phyloP scores from a whole-genome alignment of 2,113 vertebrate genomes.

The Ceyx melanurus region DNA sequence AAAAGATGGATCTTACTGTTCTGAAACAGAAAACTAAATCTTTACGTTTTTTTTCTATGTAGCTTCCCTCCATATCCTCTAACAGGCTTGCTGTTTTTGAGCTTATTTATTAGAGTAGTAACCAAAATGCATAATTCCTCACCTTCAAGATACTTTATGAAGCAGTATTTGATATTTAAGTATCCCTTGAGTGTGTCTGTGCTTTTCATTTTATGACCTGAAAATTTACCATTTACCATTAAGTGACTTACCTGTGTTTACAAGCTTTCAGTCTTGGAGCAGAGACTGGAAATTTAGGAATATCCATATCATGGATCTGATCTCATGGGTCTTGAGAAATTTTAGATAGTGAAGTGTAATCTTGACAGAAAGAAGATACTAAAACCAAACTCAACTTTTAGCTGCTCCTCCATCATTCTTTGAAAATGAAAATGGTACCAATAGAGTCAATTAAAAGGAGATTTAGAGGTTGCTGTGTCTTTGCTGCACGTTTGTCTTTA shows the following conservation, averaged over 20 bases:
- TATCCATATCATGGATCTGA: not conserved
- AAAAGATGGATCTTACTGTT: not conserved
- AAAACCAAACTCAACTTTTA: not conserved
- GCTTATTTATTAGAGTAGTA: not conserved
- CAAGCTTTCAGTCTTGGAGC: not conserved
- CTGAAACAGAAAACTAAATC: not conserved
- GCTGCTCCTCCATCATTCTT: not conserved
- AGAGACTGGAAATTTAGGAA: not conserved
- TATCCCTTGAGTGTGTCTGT: not conserved
- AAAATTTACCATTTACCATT: not conserved
- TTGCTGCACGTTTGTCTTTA: not conserved
- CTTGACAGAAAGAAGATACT: not conserved
- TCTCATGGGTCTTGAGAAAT: not conserved
- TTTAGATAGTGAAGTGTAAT: not conserved
- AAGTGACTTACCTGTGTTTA: not conserved
- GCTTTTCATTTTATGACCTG: not conserved
- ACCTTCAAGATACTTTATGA: not conserved
- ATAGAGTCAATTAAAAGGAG: not conserved
- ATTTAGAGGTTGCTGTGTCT: not conserved
- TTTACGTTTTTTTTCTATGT: rapidly evolving
- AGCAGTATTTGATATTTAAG: not conserved
- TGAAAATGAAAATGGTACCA: not conserved
- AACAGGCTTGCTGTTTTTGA: not conserved
- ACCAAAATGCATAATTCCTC: not conserved
- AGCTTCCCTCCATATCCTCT: not conserved